Evolutionary conservation across 2,797 vertebrate species (phyloP), one percentile per base, ranked within the genome.

Genomic region (Vultur gryphus): DNA sequence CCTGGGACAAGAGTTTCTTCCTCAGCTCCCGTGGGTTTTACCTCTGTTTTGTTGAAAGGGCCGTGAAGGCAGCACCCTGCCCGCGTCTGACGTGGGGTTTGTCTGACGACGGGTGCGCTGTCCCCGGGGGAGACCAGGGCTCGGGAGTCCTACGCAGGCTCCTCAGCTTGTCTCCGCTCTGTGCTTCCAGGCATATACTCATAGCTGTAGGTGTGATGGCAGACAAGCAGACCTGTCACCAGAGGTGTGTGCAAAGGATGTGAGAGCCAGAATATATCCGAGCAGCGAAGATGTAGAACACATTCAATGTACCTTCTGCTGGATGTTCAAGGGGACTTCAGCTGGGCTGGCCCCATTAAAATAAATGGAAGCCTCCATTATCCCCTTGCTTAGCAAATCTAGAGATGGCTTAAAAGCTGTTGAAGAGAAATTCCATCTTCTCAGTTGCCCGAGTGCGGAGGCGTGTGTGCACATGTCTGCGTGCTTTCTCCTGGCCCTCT

Each of bases 81-180:
- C 62, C 1, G 3, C 54, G 51, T 5, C 61, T 5, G 13, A 7
- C 3, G 0, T 3, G 54, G 81, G 61, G 24, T 39, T 69, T 58
- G 69, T 23, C 49, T 49, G 59, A 5, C 0, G 59, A 5, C 0
- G n/a, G 57, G 51, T 10, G 73, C 14, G 4, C 25, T 0, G 43
- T 29, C 16, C 61, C 43, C 4, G 1, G 61, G 26, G 55, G 11
- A 49, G 48, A 17, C 5, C 7, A 5, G 71, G 35, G 62, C 61
- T 84, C 13, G 3, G 83, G 73, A 29, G 5, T 19, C 61, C 70
- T 9, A 0, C 7, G 3, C 10, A 10, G 15, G 16, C 35, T 67
- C 58, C 82, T 28, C 1, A 1, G 19, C 35, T 55, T 29, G 41
- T 29, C 26, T 20, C 25, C 1, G 3, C 61, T 31, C 59, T 1